These are phyloP conservation scores for Eulemur rufifrons DNA, from an alignment of 2,113 vertebrate species.

Conservation along the genomic window DNA sequence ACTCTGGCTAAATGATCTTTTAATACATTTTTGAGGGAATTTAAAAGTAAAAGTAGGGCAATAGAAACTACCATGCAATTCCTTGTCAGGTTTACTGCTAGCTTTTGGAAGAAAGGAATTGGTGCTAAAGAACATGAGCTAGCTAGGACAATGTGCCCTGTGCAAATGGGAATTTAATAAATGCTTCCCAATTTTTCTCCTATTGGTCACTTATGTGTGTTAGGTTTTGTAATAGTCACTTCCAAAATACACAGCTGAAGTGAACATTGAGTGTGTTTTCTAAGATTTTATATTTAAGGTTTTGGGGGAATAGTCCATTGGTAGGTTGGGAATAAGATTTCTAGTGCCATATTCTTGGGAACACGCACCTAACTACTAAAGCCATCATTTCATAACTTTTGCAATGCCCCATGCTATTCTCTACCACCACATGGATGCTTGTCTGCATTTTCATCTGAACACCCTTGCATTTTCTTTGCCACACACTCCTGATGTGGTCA, in stretches of 20 bases:
- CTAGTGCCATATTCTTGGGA: not conserved
- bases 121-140: not conserved
- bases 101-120: not conserved
- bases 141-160: not conserved
- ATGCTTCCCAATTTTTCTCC: not conserved
- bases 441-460: not conserved
- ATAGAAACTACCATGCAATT: not conserved
- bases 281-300: not conserved
- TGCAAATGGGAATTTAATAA: not conserved
- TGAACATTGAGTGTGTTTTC: not conserved
- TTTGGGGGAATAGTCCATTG: too few relatives aligned
- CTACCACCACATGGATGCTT: accelerated
- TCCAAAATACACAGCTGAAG: not conserved
- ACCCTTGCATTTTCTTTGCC: not conserved
- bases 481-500: not conserved
- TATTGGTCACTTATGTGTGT: not conserved
- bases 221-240: not conserved
- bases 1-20: not conserved
- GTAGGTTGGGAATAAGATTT: not conserved
- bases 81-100: not conserved
- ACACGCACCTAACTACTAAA: not conserved
- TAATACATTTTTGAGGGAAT: not conserved
- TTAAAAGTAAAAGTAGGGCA: conserved; percentile 12
- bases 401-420: accelerated
- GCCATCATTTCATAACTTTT: not conserved